Evolutionary conservation across 2,797 vertebrate species (phyloP), one percentile per base, ranked within the genome.

Genomic region (Argya squamiceps): DNA sequence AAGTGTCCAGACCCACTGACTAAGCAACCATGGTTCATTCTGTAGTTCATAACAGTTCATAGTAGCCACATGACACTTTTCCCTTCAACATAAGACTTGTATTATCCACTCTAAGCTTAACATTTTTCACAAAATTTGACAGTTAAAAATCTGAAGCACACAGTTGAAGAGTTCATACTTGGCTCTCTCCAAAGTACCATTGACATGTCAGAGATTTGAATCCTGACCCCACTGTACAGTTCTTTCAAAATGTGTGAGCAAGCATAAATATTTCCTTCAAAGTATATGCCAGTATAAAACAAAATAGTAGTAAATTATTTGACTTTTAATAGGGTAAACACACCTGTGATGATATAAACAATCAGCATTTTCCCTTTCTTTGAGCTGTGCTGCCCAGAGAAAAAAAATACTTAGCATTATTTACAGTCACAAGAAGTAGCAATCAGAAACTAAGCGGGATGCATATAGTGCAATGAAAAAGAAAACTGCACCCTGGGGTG

Each of bases 401-500:
- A 89, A n/a, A 89, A n/a, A 79, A 53, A 70, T 36, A 37, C 53
- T 52, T 80, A 78, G 53, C 50, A 69, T 94, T 92, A 80, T 69
- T 97, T 91, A 93, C 63, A 89, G 82, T 80, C 56, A 85, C 75
- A 65, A n/a, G 84, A 88, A 75, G 69, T 64, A 86, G 90, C 84
- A 92, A 43, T 87, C 58, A 71, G 58, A 68, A 82, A 55, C 3
- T 67, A 30, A 69, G 21, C 23, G 9, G 37, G 36, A 67, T 53
- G 50, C 36, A 46, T 59, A 29, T 6, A 56, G 14, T 12, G 1
- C 52, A 70, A 29, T 36, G 64, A n/a, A 94, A 69, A 76, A 86
- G 6, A 59, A 73, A 84, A 47, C n/a, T 44, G 20, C 6, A 46
- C 8, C 12, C 39, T 53, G 13, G 46, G 1, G 11, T 69, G 7